Base-by-base conservation (phyloP, 2,797 vertebrate species). In the Paratrypauchen microcephalus region DNA sequence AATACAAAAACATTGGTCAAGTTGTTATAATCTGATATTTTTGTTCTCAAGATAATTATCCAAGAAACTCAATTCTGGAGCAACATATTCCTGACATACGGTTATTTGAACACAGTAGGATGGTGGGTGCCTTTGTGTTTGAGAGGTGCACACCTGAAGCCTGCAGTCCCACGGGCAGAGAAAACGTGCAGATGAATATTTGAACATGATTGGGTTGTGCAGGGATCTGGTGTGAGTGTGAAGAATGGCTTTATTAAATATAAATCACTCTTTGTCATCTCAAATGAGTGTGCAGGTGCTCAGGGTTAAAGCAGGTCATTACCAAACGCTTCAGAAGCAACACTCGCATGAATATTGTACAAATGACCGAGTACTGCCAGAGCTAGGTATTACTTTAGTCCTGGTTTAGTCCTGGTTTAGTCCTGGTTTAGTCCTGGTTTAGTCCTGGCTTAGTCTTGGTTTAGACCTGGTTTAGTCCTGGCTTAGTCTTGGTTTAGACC, bases 261-360 rank as follows among this genome's bases (percentile, higher is more conserved):
- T 79, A 79, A 39, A 74, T 78, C 28, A 76, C 56, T 15, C 23
- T 21, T 65, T 65, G 59, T 18, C 58, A 30, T 30, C 6, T 12
- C 12, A 36, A 58, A 59, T 65, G 55, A 48, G 68, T 74, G 23
- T 54, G 47, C 68, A 61, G 70, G 23, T 64, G 65, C 1, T 55
- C 7, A 11, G n/a, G 61, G 61, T 76, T 66, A 73, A 47, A 72
- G 74, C 72, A 69, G 50, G 18, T 68, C 65, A 70, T 77, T 71
- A 81, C 61, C 36, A 64, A 36, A 60, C 28, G 3, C 19, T 60
- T 60, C 26, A 60, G n/a, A 60, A 60, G 16, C 26, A 36, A 30
- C 28, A 9, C 18, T 32, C 50, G 7, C 56, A 56, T 26, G 6
- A 52, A 52, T 52, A 52, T n/a, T 52, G 50, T 52, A 52, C 2